Evolutionary conservation across 1,140 invertebrate genomes (phyloP), one percentile per base, ranked within the genome.

Genomic region (Bombus confusus): DNA sequence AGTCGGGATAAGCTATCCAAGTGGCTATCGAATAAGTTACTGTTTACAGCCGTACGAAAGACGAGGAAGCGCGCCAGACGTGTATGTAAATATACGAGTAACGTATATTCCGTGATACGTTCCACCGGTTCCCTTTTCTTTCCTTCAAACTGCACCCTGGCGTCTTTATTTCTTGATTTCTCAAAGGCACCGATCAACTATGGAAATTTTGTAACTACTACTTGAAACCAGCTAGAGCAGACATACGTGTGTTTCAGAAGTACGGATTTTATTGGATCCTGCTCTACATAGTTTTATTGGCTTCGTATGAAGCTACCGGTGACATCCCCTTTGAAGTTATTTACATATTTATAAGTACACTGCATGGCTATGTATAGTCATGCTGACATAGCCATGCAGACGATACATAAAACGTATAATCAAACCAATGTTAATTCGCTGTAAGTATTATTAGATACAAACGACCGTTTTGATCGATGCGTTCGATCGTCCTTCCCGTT

Each of bases 191-290:
- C 88, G 89, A 90, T 73, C 80, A 84, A 88, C 64, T 90, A 90
- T 83, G 83, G 88, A 90, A 90, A 90, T 90, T 90, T 88, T 59
- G 80, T 90, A 87, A 89, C 86, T 90, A 77, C 83, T 88, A 86
- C 86, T 90, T 86, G 79, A 90, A 66, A 75, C 81, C 80, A 81
- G 82, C 78, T 73, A 66, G 57, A 85, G 75, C 88, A 80, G 47
- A 73, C 83, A 86, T 89, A 73, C 75, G 62, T 87, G 77, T 71
- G 83, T 90, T 90, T 90, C 43, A 64, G 52, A 80, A 90, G 77
- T 83, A 90, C 71, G 80, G 83, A 90, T 90, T 90, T 86, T 90
- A 90, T 90, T 90, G 89, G 80, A 90, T 87, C 69, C 76, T 57
- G 52, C 71, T 71, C 75, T 80, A 80, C 57, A 64, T 80, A 87